These are phyloP conservation scores for Drosophila niveifrons DNA, from an alignment of 2,888 invertebrate species.

Conservation along the genomic window DNA sequence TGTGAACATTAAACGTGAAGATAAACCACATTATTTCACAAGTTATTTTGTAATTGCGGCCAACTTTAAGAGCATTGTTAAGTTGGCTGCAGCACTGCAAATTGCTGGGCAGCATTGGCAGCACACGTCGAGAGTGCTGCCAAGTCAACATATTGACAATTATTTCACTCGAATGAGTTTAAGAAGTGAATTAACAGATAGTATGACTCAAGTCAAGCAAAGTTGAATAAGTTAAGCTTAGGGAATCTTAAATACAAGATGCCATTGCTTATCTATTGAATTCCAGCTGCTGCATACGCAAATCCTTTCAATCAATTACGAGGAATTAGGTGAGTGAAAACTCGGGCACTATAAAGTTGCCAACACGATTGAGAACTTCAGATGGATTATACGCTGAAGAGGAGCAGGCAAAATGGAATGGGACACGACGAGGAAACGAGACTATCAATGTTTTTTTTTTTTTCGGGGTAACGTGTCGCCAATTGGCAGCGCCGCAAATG, in stretches of 20 bases:
- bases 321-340: constrained; percentile 11
- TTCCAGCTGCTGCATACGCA: constrained; percentile 9
- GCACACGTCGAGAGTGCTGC: neutral
- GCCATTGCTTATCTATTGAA: neutral
- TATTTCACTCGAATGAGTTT: neutral
- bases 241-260: too few relatives aligned
- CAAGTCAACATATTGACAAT: neutral
- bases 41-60: neutral
- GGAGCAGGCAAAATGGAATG: neutral
- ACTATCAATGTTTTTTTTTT: constrained; percentile 1
- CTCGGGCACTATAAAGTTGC: neutral
- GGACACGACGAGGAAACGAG: neutral
- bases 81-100: neutral
- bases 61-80: neutral
- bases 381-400: constrained; percentile 1
- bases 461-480: constrained; percentile 7
- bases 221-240: too few relatives aligned
- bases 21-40: too few relatives aligned
- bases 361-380: constrained; percentile 1
- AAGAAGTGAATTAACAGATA: neutral
- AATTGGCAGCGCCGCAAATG: constrained; percentile 40
- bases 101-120: neutral
- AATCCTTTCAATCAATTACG: constrained; percentile 30
- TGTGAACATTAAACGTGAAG: too few relatives aligned
- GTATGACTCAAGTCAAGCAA: too few relatives aligned